A percentile compares a stretch with the other conserved stretches of the same genome.
Evolutionary conservation across 2,888 invertebrate genomes (phyloP).

Genomic region (Mythimna vitellina): DNA sequence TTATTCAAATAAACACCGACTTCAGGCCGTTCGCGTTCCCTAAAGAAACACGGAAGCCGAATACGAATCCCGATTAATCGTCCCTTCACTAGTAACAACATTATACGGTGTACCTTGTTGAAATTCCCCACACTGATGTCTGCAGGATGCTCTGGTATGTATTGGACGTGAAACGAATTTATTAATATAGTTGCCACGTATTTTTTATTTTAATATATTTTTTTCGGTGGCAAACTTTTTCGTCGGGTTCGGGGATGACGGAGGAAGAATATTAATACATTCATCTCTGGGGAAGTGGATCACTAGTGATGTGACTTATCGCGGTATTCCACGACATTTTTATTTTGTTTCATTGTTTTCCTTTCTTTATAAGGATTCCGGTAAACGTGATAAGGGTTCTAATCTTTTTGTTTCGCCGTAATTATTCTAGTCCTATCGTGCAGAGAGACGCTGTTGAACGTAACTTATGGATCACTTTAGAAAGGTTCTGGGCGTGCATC

Average conservation of each 20-base stretch:
- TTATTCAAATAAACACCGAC: conserved; percentile 41
- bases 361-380: conserved; percentile 25
- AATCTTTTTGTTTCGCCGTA: conserved; percentile 39
- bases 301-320: conserved; percentile 53
- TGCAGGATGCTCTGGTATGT: conserved; percentile 45
- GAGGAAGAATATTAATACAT: conserved; percentile 58
- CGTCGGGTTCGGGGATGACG: conserved; percentile 44
- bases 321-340: conserved; percentile 26
- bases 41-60: conserved; percentile 44
- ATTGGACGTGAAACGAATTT: conserved; percentile 60
- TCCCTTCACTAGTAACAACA: conserved; percentile 31
- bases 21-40: conserved; percentile 9
- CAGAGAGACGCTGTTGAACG: conserved; percentile 43
- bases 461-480: conserved; percentile 54
- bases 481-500: conserved; percentile 43
- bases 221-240: conserved; percentile 57
- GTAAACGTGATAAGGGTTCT: conserved; percentile 35
- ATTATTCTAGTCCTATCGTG: conserved; percentile 34
- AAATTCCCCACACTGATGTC: conserved; percentile 51
- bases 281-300: conserved; percentile 53
- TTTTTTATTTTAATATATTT: conserved; percentile 64
- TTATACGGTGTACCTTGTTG: conserved; percentile 47
- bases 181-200: conserved; percentile 57
- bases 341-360: conserved; percentile 52
- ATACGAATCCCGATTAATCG: conserved; percentile 47